Percentiles rank a stretch among this genome's conserved stretches.
phyloP scores from a whole-genome alignment of 2,113 vertebrate species.

The Rhegmatorhina hoffmannsi region DNA sequence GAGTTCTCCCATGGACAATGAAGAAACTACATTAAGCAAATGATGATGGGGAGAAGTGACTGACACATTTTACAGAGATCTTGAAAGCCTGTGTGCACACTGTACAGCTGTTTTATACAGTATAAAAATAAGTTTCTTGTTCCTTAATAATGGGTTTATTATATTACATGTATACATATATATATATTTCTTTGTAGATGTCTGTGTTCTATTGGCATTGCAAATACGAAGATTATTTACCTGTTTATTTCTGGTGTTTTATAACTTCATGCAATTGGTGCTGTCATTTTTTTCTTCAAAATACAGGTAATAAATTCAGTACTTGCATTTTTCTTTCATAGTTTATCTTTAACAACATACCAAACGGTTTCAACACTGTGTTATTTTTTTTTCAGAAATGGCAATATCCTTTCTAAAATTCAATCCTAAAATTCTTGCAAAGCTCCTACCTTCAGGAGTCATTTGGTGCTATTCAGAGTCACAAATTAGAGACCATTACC shows the following conservation, averaged over 20 bases:
- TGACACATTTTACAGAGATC: conserved; percentile 14
- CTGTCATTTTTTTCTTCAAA: conserved; percentile 73
- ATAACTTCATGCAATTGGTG: conserved; percentile 75
- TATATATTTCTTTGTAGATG: conserved; percentile 62
- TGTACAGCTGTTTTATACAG: conserved; percentile 57
- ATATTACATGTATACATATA: conserved; percentile 13
- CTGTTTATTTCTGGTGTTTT: conserved; percentile 73
- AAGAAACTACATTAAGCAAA: background rate
- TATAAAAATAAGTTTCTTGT: conserved; percentile 5
- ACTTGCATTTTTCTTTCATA: conserved; percentile 25
- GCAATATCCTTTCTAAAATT: background rate
- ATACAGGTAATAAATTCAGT: conserved; percentile 63
- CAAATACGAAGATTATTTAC: conserved; percentile 48
- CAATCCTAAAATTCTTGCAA: background rate
- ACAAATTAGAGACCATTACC: background rate
- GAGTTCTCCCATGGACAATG: background rate
- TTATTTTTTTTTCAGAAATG: background rate
- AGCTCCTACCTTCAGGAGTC: background rate
- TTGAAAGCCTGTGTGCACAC: conserved; percentile 2
- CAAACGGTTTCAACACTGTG: background rate
- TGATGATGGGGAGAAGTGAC: background rate
- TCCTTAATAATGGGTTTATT: conserved; percentile 32
- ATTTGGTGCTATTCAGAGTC: background rate
- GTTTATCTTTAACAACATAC: conserved; percentile 2
- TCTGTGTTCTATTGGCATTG: conserved; percentile 42